These are phyloP conservation scores for Marisa cornuarietis DNA, from an alignment of 1,140 invertebrate species.

Conservation along the genomic window DNA sequence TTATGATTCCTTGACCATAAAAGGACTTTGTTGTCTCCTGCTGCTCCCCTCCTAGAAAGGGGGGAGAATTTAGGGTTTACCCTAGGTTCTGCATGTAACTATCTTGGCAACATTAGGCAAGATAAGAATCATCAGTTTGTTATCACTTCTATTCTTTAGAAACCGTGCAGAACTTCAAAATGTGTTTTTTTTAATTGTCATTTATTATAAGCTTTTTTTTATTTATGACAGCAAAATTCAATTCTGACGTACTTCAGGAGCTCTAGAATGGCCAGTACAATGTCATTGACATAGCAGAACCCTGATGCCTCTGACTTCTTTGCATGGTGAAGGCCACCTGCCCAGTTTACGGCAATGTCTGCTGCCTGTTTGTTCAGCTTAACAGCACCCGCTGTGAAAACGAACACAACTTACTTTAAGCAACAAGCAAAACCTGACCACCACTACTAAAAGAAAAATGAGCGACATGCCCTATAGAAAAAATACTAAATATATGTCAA, in stretches of 20 bases:
- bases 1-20: too few relatives aligned
- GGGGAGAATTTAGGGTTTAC: too few relatives aligned
- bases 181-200: too few relatives aligned
- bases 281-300: constrained; percentile 93
- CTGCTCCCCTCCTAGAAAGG: too few relatives aligned
- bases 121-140: too few relatives aligned
- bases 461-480: background rate
- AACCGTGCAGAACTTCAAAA: too few relatives aligned
- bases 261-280: constrained; percentile 97
- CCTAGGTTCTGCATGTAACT: too few relatives aligned
- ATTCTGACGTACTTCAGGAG: constrained; percentile 75
- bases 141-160: too few relatives aligned
- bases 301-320: constrained; percentile 97
- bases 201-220: constrained; percentile 1
- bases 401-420: background rate
- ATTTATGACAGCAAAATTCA: background rate
- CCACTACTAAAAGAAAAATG: too few relatives aligned
- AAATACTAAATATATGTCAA: background rate
- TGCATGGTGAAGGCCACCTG: constrained; percentile 98
- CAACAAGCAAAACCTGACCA: too few relatives aligned
- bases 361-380: constrained; percentile 68
- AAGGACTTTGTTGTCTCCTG: too few relatives aligned
- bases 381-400: constrained; percentile 62
- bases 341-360: constrained; percentile 99
- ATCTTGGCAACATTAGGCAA: too few relatives aligned